A percentile compares a stretch with the other conserved stretches of the same genome.
These are phyloP conservation scores for Nephotettix cincticeps DNA, from an alignment of 1,140 invertebrate genomes.

Conservation along the genomic window DNA sequence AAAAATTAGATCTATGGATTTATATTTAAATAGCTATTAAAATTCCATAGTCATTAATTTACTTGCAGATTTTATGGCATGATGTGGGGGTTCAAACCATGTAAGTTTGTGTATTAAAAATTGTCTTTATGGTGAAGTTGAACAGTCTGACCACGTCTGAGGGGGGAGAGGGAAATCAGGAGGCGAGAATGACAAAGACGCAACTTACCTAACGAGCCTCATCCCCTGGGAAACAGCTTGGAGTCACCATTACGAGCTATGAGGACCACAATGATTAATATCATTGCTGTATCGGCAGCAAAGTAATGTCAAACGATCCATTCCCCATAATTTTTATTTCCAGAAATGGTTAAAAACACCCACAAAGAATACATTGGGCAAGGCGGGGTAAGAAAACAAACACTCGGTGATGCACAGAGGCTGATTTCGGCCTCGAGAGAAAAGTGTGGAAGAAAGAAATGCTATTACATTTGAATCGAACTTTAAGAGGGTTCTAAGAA, in stretches of 20 bases:
- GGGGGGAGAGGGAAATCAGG: neutral
- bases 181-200: slow-evolving; percentile 15
- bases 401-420: neutral
- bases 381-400: slow-evolving; percentile 7
- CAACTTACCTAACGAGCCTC: slow-evolving; percentile 24
- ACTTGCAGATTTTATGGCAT: too few species aligned
- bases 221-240: neutral
- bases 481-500: slow-evolving; percentile 11
- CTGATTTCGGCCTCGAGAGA: neutral
- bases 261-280: slow-evolving; percentile 30
- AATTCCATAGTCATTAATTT: too few species aligned
- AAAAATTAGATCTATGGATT: too few species aligned
- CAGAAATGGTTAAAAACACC: slow-evolving; percentile 11
- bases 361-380: slow-evolving; percentile 9
- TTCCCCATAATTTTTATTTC: slow-evolving; percentile 23
- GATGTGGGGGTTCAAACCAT: too few species aligned
- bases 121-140: too few species aligned
- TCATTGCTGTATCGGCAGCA: slow-evolving; percentile 37
- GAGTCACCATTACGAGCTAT: neutral
- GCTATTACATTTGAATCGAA: slow-evolving; percentile 19
- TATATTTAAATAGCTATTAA: too few species aligned
- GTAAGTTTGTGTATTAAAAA: too few species aligned
- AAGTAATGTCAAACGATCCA: slow-evolving; percentile 44
- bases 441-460: slow-evolving; percentile 27
- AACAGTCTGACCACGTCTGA: too few species aligned